Conservation (phyloP, 2,113 vertebrate genomes). For the Lophochroa leadbeateri region DNA sequence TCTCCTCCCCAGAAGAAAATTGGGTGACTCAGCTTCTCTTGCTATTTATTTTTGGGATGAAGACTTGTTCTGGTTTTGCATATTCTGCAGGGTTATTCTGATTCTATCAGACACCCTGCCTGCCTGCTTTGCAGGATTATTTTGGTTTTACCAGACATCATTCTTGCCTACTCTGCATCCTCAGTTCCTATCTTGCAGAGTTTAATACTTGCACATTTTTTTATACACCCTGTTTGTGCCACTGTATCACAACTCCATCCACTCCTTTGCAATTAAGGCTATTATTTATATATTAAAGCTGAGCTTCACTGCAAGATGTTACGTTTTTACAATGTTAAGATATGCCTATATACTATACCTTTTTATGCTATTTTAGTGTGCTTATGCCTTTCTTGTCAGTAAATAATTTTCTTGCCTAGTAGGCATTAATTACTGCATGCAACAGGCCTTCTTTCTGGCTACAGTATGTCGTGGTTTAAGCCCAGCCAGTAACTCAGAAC, state of each 20-base stretch:
- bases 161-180: conserved; percentile 19
- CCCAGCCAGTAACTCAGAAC: neutral
- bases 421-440: neutral
- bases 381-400: neutral
- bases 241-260: neutral
- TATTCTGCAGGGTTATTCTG: conserved; percentile 51
- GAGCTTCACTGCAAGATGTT: neutral
- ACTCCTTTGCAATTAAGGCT: neutral
- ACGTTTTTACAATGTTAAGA: neutral
- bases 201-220: neutral
- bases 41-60: conserved; percentile 39
- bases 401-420: neutral
- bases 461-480: neutral
- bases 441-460: neutral
- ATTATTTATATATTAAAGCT: neutral
- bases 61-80: conserved; percentile 14
- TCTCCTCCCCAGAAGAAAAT: neutral
- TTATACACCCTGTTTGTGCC: neutral
- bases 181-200: neutral
- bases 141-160: conserved; percentile 36
- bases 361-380: neutral
- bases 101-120: neutral
- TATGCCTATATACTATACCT: neutral
- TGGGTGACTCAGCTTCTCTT: neutral
- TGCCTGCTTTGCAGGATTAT: conserved; percentile 43